Conservation (phyloP, 1,140 invertebrate species). For the Ostrea edulis region DNA sequence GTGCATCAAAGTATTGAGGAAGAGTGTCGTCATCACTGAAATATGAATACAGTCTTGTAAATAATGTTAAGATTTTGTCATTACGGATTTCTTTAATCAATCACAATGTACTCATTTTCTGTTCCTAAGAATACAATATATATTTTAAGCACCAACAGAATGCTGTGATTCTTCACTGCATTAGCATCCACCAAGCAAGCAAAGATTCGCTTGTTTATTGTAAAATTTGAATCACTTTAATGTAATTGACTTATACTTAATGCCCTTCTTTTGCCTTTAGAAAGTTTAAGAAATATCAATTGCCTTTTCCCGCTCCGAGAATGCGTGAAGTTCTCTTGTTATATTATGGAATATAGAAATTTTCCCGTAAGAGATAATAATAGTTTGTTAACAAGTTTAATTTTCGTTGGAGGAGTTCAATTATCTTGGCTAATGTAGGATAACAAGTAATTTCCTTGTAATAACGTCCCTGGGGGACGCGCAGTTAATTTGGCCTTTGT, state of each 20-base stretch:
- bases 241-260: background rate
- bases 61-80: too few relatives aligned
- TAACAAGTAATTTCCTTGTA: conserved; percentile 3
- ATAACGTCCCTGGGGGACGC: background rate
- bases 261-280: background rate
- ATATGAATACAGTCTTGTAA: too few relatives aligned
- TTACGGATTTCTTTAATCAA: too few relatives aligned
- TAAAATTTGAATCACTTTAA: too few relatives aligned
- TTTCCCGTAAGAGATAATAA: conserved; percentile 31
- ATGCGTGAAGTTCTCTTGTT: background rate
- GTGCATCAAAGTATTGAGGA: background rate
- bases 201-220: too few relatives aligned
- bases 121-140: too few relatives aligned
- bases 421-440: conserved; percentile 31
- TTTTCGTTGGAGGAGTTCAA: conserved; percentile 18
- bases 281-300: background rate
- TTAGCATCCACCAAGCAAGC: too few relatives aligned
- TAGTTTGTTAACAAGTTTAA: conserved; percentile 32
- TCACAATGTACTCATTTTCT: too few relatives aligned
- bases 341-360: background rate
- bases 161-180: too few relatives aligned
- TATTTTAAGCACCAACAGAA: too few relatives aligned
- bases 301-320: background rate
- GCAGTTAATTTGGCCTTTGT: conserved; percentile 27
- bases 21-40: too few relatives aligned